These are phyloP conservation scores for Urosaurus nigricauda DNA, from an alignment of 2,797 vertebrate genomes.

Conservation along the genomic window DNA sequence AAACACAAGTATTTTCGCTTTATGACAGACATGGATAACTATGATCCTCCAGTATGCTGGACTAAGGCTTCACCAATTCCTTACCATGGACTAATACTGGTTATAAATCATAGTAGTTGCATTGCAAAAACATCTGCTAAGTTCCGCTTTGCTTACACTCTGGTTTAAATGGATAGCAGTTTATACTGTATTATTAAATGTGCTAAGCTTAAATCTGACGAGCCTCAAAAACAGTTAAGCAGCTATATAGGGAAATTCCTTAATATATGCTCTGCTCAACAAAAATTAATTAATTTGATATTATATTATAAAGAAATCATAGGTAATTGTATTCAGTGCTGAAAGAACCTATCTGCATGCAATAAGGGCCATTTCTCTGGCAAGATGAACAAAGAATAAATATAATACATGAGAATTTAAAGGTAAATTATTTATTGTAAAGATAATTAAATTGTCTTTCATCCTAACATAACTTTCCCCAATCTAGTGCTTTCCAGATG, in stretches of 20 bases:
- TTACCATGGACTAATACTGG: no score
- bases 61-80: no score
- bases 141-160: no score
- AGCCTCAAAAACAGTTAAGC: neutral
- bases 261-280: neutral
- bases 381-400: slow-evolving; percentile 52
- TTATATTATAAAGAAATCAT: neutral
- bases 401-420: slow-evolving; percentile 49
- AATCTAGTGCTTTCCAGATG: no score
- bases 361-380: slow-evolving; percentile 37
- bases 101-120: no score
- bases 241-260: neutral
- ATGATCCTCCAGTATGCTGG: no score
- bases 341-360: slow-evolving; percentile 31
- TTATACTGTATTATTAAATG: neutral
- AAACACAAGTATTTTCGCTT: neutral
- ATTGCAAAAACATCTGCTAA: no score
- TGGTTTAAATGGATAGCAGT: no score
- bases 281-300: neutral
- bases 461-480: no score
- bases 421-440: neutral
- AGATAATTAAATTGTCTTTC: no score
- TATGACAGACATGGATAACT: no score
- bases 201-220: neutral
- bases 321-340: neutral